Conservation (phyloP, 2,113 vertebrate genomes). For the Ariopsis seemanni region DNA sequence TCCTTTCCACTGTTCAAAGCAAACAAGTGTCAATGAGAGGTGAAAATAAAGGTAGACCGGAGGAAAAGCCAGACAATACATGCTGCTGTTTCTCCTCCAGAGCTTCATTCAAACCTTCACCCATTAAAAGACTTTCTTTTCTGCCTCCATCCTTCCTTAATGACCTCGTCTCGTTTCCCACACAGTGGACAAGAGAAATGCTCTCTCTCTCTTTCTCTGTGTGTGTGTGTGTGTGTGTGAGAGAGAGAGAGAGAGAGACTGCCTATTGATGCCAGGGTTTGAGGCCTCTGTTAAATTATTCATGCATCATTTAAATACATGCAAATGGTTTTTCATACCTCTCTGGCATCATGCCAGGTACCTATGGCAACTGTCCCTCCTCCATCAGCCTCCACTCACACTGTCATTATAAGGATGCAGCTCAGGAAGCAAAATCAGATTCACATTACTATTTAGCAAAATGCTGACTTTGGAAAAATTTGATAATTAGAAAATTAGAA, state of each 20-base stretch:
- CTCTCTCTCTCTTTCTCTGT: background rate
- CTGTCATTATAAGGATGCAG: background rate
- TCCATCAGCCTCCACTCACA: conserved; percentile 61
- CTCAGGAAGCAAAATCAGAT: conserved; percentile 30
- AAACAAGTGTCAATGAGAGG: conserved; percentile 1
- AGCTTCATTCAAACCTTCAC: conserved; percentile 45
- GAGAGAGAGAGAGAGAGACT: conserved; percentile 7
- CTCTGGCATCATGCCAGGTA: conserved; percentile 73
- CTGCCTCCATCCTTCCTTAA: conserved; percentile 45
- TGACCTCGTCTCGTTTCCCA: conserved; percentile 65
- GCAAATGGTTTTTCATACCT: conserved; percentile 69
- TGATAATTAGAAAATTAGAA: background rate
- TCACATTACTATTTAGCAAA: background rate
- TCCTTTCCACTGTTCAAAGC: background rate
- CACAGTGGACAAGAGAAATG: conserved; percentile 43
- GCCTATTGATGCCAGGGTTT: conserved; percentile 64
- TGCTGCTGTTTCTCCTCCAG: conserved; percentile 12
- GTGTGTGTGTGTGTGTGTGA: conserved; percentile 10
- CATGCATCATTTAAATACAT: conserved; percentile 80
- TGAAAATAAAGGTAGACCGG: background rate
- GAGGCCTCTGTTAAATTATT: conserved; percentile 74
- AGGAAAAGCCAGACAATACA: conserved; percentile 4
- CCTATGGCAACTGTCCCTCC: conserved; percentile 78
- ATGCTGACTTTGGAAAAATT: background rate
- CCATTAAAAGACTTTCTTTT: conserved; percentile 44